Evolutionary conservation across 2,113 vertebrate genomes (phyloP), one percentile per base, ranked within the genome.

Genomic region (Caranx melampygus): DNA sequence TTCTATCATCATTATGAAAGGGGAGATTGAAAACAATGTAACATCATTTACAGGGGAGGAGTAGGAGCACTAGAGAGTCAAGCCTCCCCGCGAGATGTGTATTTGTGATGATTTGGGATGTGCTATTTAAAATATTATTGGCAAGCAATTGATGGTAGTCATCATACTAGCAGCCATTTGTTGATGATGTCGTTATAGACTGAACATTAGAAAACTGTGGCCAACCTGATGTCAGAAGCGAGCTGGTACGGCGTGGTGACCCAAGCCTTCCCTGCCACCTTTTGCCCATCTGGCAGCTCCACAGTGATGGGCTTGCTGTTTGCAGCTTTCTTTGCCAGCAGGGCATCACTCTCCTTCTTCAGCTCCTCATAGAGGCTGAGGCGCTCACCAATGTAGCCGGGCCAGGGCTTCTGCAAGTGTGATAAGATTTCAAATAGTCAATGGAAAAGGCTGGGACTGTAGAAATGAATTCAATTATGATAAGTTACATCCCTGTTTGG

Each of bases 161-260:
- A 40, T 60, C 16, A 52, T 3, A n/a, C 11, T 21, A 8, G n/a
- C 42, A 60, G 49, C 15, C 5, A 57, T 16, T 16, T 2, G 34
- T 2, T 72, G 6, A 31, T 3, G 3, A 18, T 34, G 21, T 5
- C n/a, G 7, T 6, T 21, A 2, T 14, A 35, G 8, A 11, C 18
- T 61, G 31, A 55, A 57, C 2, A 64, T 47, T 4, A 26, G 63
- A 31, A n/a, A 8, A 49, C 44, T 0, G 57, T 5, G 4, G 14
- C 40, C 26, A 11, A 99, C 98, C 97, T 99, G 93, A 99, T 96
- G 49, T 94, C 94, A 88, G 94, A 96, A 10, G 97, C 97, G 0
- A 99, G 77, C 68, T 98, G 95, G 75, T 99, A 98, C 0, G 98
- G 97, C 0, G 96, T 99, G 0, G 96, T 97, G 89, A 96, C 93